Base-by-base conservation (phyloP, 1,140 invertebrate genomes). In the Procambarus clarkii region DNA sequence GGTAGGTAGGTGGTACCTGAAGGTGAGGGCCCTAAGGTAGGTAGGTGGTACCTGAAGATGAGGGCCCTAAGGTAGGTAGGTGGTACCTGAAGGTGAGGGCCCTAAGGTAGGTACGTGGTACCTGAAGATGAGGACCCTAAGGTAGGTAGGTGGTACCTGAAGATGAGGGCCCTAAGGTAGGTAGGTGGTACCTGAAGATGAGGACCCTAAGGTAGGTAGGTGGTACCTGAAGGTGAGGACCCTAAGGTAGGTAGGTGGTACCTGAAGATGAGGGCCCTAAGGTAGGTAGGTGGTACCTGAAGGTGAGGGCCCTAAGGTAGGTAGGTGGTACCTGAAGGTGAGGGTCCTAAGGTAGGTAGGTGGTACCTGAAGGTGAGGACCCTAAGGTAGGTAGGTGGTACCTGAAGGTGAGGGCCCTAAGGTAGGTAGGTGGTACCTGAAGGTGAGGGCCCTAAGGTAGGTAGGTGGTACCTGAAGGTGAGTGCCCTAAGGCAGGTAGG, bases 301-400 rank as follows among this genome's bases (percentile, higher is more conserved):
- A 88, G 76, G 79, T 34, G 2, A 88, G 79, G 18, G 60, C 60
- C 2, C 58, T 60, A 21, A 2, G 69, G 69, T 3, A 71, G 7
- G 2, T 24, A 45, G 5, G 74, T 3, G 15, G 2, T 11, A n/a
- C 3, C 74, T 24, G 0, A 54, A 64, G 24, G n/a, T 24, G 83
- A 71, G 13, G 60, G 18, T 0, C 9, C 2, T 34, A 54, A 84
- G n/a, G 81, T 13, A 50, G 81, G 45, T 3, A 9, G 24, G 76
- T 18, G 4, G 5, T 79, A 86, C 69, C 48, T 80, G 86, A 88
- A 88, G 76, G 78, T 34, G 21, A 88, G 78, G 34, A 45, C 45
- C 2, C 77, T 60, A 4, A 21, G 48, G 11, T n/a, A 58, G 54
- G 54, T 58, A 21, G 60, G 60, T 15, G 0, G 0, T 8, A 64